phyloP scores from a whole-genome alignment of 2,797 vertebrate species.

The Arnoldichthys spilopterus region DNA sequence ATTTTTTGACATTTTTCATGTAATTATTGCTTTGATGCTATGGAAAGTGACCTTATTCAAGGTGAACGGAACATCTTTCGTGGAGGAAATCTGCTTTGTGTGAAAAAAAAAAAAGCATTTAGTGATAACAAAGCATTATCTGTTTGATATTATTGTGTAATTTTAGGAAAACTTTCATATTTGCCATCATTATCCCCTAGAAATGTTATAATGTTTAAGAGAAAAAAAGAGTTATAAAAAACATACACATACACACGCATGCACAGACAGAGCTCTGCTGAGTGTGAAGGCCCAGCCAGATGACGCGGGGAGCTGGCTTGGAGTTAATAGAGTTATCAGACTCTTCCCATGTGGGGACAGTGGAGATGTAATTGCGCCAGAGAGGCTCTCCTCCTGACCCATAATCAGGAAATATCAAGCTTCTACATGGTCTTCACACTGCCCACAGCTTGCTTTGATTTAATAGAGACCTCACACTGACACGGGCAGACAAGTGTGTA shows the following conservation, averaged over 20 bases:
- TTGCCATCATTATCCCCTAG: constrained; percentile 4
- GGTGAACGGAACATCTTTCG: no score
- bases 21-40: no score
- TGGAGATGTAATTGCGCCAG: constrained; percentile 69
- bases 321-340: constrained; percentile 72
- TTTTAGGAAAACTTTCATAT: constrained; percentile 8
- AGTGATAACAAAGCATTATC: no score
- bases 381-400: constrained; percentile 64
- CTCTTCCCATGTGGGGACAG: constrained; percentile 62
- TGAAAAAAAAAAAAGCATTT: no score
- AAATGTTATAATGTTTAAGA: not conserved
- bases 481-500: constrained; percentile 5
- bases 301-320: constrained; percentile 60
- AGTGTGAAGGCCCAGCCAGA: constrained; percentile 15
- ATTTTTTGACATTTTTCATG: no score
- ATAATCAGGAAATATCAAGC: constrained; percentile 60
- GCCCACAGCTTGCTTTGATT: constrained; percentile 22
- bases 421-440: constrained; percentile 31
- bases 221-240: constrained; percentile 30
- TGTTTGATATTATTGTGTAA: no score
- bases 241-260: not conserved
- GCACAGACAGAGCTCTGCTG: constrained; percentile 3
- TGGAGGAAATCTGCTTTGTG: no score
- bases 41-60: no score
- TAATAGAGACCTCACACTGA: constrained; percentile 23